A percentile compares a stretch with the other conserved stretches of the same genome.
Evolutionary conservation across 2,113 vertebrate species (phyloP).

Genomic region (Brienomyrus longianalis): DNA sequence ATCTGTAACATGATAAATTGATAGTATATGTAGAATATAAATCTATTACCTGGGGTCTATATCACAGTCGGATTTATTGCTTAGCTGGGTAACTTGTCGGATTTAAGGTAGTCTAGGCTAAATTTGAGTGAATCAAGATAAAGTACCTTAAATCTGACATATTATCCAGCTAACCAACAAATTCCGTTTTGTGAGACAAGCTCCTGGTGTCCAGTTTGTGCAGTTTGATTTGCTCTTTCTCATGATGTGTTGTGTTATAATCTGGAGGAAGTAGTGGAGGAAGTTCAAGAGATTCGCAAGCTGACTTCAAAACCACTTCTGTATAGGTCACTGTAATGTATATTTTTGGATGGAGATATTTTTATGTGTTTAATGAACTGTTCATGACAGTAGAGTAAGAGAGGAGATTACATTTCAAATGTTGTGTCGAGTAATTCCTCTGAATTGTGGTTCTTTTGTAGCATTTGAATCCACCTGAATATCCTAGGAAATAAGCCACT

Average conservation of each 20-base stretch:
- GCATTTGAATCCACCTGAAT: neutral
- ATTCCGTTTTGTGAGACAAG: neutral
- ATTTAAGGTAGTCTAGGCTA: neutral
- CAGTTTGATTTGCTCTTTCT: neutral
- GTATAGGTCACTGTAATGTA: neutral
- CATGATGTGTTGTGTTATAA: slow-evolving; percentile 46
- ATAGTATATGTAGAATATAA: neutral
- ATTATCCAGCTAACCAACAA: neutral
- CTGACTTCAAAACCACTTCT: slow-evolving; percentile 35
- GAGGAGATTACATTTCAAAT: neutral
- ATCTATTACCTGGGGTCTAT: neutral
- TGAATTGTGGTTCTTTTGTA: slow-evolving; percentile 12
- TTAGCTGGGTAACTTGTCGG: neutral
- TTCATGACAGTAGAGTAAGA: neutral
- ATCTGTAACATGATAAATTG: neutral
- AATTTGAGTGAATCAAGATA: neutral
- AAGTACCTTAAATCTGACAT: neutral
- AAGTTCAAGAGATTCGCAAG: slow-evolving; percentile 49
- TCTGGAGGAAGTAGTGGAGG: slow-evolving; percentile 68
- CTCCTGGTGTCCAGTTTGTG: neutral
- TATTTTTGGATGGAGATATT: neutral
- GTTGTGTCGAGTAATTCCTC: slow-evolving; percentile 9
- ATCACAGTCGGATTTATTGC: neutral
- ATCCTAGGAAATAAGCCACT: slow-evolving; percentile 25
- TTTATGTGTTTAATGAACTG: neutral